Evolutionary conservation across 2,113 vertebrate species (phyloP).

Genomic region (Anguilla rostrata): DNA sequence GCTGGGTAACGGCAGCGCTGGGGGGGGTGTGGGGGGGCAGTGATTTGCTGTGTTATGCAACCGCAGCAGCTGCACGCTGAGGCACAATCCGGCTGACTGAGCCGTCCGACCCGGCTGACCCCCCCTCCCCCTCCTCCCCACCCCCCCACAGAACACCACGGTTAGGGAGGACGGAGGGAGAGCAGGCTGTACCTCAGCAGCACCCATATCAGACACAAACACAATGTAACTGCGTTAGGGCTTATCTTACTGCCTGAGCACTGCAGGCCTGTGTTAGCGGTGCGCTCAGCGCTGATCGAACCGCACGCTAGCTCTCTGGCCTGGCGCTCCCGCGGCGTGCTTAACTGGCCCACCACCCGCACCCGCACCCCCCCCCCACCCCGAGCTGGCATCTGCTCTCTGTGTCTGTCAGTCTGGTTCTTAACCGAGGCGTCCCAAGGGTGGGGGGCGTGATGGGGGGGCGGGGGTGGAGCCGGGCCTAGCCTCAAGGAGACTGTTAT

Average conservation of each 20-base stretch:
- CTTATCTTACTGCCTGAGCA: slow-evolving; percentile 24
- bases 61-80: background rate
- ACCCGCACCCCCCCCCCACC: no score
- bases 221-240: slow-evolving; percentile 45
- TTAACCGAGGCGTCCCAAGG: slow-evolving; percentile 33
- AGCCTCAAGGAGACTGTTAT: slow-evolving; percentile 27
- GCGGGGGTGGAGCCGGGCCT: slow-evolving; percentile 21
- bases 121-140: no score
- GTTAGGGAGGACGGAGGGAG: background rate
- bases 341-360: background rate
- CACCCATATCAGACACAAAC: background rate
- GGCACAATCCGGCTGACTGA: background rate
- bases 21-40: slow-evolving; percentile 29
- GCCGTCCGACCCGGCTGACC: background rate
- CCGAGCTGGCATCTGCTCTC: slow-evolving; percentile 26
- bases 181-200: background rate
- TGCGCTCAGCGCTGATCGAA: no score
- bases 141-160: background rate
- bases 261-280: no score
- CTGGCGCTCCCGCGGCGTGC: no score
- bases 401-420: slow-evolving; percentile 21
- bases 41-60: slow-evolving; percentile 39
- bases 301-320: background rate
- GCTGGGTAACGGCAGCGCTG: slow-evolving; percentile 5
- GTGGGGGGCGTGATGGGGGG: slow-evolving; percentile 18